Evolutionary conservation across 1,140 invertebrate genomes (phyloP), one percentile per base, ranked within the genome.

Genomic region (Polypedilum pembai): DNA sequence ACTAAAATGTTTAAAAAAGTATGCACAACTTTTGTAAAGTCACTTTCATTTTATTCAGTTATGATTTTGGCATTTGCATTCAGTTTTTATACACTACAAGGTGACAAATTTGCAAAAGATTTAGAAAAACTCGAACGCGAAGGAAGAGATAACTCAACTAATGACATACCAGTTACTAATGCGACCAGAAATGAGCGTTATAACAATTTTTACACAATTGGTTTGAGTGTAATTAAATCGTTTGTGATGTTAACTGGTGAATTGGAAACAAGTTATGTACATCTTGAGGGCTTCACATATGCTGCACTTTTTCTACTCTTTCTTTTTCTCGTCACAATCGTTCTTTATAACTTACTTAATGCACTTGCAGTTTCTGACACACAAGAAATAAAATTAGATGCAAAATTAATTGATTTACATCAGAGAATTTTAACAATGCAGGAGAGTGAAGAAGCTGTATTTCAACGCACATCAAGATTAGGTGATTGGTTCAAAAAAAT

Each of bases 171-270:
- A 66, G 80, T 73, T 73, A 69, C 63, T 8, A 0, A 78, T 84
- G 4, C 82, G 83, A 75, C 82, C 84, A 69, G 82, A 86, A 74
- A 82, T 86, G 7, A 80, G 79, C 0, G 80, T 7, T 83, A 87
- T 40, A 82, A 84, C 21, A 89, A 87, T 74, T 92, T 92, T 75
- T 81, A 82, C 1, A 84, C 87, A 80, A 87, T 88, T 4, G 87
- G 86, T 8, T 82, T 85, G 18, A 89, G 91, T 0, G 77, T 93
- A 4, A 91, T 93, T 76, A 93, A 93, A 83, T 92, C 91, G 0
- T 87, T 92, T 18, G 88, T 92, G 0, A 94, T 94, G 92, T 83
- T 93, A 20, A 92, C 91, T 0, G 92, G 92, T 8, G 92, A 94
- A 81, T 91, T 93, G 76, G 91, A 94, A 76, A 90, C 90, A 0